Evolutionary conservation across 2,797 vertebrate species (phyloP).

Genomic region (Lagorchestes hirsutus): DNA sequence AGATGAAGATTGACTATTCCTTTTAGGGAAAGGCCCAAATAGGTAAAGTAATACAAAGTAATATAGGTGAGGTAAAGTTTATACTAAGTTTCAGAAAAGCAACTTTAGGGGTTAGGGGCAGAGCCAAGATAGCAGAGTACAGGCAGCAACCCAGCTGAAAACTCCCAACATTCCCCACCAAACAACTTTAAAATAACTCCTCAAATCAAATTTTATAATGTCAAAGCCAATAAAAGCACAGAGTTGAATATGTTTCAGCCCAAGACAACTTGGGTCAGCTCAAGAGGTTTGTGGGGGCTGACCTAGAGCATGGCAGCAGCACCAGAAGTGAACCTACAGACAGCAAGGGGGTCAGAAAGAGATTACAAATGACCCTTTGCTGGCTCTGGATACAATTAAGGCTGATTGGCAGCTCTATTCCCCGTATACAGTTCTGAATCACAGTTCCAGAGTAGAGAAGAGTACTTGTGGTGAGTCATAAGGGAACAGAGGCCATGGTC

Average conservation of each 20-base stretch:
- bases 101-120: neutral
- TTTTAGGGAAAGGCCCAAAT: constrained; percentile 13
- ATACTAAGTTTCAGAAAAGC: neutral
- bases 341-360: neutral
- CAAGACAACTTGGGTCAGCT: neutral
- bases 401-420: neutral
- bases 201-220: neutral
- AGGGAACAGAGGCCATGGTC: neutral
- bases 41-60: neutral
- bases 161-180: neutral
- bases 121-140: neutral
- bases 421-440: neutral
- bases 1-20: neutral
- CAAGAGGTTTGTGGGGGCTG: neutral
- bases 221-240: neutral
- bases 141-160: neutral
- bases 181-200: neutral
- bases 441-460: neutral
- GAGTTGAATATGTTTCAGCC: neutral
- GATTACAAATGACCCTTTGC: neutral
- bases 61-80: neutral
- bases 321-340: neutral
- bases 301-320: neutral
- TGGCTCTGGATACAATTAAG: neutral
- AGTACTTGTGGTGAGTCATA: neutral